Base-by-base conservation (phyloP, 2,888 invertebrate species). In the Eupelmus urozonus region DNA sequence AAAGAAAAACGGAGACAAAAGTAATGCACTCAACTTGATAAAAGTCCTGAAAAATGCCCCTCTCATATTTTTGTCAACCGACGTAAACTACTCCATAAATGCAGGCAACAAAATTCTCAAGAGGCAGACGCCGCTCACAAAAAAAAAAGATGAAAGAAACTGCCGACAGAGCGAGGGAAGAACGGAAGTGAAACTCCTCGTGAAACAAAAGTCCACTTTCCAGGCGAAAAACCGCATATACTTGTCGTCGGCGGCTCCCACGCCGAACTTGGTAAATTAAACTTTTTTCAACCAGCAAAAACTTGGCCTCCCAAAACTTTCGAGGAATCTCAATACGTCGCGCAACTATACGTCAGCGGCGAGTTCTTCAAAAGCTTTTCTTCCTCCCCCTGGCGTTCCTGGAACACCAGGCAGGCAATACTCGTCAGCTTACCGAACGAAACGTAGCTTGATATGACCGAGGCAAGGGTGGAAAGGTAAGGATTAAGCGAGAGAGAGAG, bases 261-360 rank as follows among this genome's bases (percentile, higher is more conserved):
- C 49, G 34, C 57, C n/a, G 51, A 78, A 74, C 69, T 78, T 78
- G 51, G 74, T 78, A 70, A 74, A 78, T 74, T 74, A 74, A 78
- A 78, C 73, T 78, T 78, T 74, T 70, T 78, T 65, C 67, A 55
- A 49, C 66, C 67, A n/a, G n/a, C 53, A 45, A 72, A 77, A 77
- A 77, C 65, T 60, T 67, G 42, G 55, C 1, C 70, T 76, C 42
- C 59, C 73, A 71, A 73, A 72, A 62, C n/a, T 79, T 71, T 81
- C 11, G 42, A 72, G 67, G 77, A 75, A 75, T 76, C 74, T 77
- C 77, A 77, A 79, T 74, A 69, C 69, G 49, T 74, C 49, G 59
- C 51, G 7, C 59, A 25, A 23, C 60, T 40, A 5, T 29, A 27
- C 60, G 29, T 25, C 18, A 53, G 7, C 20, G 40, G 40, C 18